A percentile compares a stretch with the other conserved stretches of the same genome.
These are phyloP conservation scores for Cremastinae sp. DNA, from an alignment of 2,888 invertebrate genomes.

Conservation along the genomic window DNA sequence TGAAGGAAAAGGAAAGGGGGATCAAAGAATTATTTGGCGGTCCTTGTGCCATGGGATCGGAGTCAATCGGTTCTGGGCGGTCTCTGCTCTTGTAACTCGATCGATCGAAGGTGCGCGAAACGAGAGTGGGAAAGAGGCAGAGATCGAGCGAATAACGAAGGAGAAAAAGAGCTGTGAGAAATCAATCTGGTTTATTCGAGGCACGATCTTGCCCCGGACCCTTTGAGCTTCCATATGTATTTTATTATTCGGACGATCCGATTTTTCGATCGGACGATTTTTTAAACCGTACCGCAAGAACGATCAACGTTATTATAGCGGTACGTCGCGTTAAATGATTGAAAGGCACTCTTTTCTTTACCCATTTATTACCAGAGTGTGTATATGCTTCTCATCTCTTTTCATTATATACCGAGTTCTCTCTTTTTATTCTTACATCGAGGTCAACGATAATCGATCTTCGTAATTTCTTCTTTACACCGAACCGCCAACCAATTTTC, in stretches of 20 bases:
- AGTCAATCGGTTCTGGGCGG: constrained; percentile 48
- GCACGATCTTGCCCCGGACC: constrained; percentile 39
- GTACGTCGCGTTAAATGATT: constrained; percentile 29
- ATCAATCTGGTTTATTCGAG: constrained; percentile 55
- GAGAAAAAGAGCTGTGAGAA: constrained; percentile 36
- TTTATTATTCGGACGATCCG: constrained; percentile 51
- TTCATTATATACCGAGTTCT: background rate
- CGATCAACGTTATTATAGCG: constrained; percentile 27
- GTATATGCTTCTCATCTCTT: background rate
- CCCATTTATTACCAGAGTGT: background rate
- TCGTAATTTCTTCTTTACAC: background rate
- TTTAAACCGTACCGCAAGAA: background rate
- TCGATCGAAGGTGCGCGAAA: constrained; percentile 1
- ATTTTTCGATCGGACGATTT: constrained; percentile 34
- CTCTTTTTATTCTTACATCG: background rate
- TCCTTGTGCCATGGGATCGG: constrained; percentile 5
- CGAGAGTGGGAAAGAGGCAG: background rate
- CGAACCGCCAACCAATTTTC: background rate
- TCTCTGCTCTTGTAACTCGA: constrained; percentile 40
- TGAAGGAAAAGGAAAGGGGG: constrained; percentile 19
- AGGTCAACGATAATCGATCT: constrained; percentile 21
- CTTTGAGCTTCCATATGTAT: constrained; percentile 28
- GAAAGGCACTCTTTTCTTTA: constrained; percentile 7
- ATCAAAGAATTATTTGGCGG: constrained; percentile 29
- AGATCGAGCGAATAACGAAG: background rate